Conservation (phyloP, 1,140 invertebrate species). For the Drosophila dunni region DNA sequence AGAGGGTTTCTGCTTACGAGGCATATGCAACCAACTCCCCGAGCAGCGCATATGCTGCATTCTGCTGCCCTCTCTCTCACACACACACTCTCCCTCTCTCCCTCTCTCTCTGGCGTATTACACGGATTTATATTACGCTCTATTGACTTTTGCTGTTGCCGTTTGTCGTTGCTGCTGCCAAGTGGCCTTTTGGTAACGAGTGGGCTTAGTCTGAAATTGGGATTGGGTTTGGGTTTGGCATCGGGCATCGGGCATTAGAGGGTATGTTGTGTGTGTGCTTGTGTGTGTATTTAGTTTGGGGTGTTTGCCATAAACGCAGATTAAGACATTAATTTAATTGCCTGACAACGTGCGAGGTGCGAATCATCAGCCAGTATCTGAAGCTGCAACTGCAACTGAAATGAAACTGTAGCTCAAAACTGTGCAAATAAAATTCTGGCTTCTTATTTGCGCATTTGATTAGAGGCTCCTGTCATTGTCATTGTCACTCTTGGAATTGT, state of each 20-base stretch:
- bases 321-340: slow-evolving; percentile 84
- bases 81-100: neutral
- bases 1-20: slow-evolving; percentile 58
- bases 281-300: slow-evolving; percentile 46
- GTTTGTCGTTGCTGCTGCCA: slow-evolving; percentile 50
- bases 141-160: slow-evolving; percentile 76
- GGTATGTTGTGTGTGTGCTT: slow-evolving; percentile 32
- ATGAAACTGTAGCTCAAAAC: slow-evolving; percentile 1
- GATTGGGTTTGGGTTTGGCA: neutral
- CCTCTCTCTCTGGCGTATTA: slow-evolving; percentile 51
- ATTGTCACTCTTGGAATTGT: slow-evolving; percentile 12
- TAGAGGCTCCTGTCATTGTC: slow-evolving; percentile 38
- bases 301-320: slow-evolving; percentile 81
- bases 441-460: slow-evolving; percentile 66
- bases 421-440: slow-evolving; percentile 21
- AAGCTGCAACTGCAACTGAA: neutral
- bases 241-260: slow-evolving; percentile 6
- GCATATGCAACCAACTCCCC: slow-evolving; percentile 53
- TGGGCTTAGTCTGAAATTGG: slow-evolving; percentile 54
- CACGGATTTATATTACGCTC: slow-evolving; percentile 83
- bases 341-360: slow-evolving; percentile 56
- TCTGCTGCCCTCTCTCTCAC: slow-evolving; percentile 15
- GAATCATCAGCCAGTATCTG: slow-evolving; percentile 4
- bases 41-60: slow-evolving; percentile 62
- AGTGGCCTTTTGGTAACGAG: slow-evolving; percentile 67